These are phyloP conservation scores for Tuta absoluta DNA, from an alignment of 2,888 invertebrate species.

Conservation along the genomic window DNA sequence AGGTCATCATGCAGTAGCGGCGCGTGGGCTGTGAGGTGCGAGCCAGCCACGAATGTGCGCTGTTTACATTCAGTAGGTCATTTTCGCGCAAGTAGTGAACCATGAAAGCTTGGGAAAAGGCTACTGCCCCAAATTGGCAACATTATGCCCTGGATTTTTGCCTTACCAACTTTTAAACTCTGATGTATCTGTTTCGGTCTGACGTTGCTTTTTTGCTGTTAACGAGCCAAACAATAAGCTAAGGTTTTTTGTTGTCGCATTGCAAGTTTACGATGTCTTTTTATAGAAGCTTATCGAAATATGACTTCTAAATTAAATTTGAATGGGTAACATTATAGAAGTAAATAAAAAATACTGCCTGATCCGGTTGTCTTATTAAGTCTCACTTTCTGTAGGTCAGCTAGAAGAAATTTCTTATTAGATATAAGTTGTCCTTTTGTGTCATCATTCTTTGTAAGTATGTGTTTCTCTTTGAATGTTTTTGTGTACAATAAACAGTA, in stretches of 20 bases:
- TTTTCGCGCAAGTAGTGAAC: slow-evolving; percentile 60
- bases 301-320: no score
- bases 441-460: no score
- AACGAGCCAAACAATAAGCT: background rate
- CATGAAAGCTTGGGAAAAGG: slow-evolving; percentile 52
- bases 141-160: slow-evolving; percentile 16
- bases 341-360: background rate
- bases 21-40: slow-evolving; percentile 26
- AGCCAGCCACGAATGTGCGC: slow-evolving; percentile 54
- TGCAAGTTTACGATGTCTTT: background rate
- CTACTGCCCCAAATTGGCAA: slow-evolving; percentile 45
- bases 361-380: no score
- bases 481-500: no score
- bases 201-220: background rate
- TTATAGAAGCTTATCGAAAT: no score
- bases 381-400: no score
- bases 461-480: no score
- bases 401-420: no score
- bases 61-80: slow-evolving; percentile 59
- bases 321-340: no score
- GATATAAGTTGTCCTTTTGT: no score
- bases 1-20: slow-evolving; percentile 10
- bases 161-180: slow-evolving; percentile 18
- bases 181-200: background rate
- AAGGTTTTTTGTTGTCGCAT: background rate